Base-by-base conservation (phyloP, 1,140 invertebrate species). In the Camponotus vicinus region DNA sequence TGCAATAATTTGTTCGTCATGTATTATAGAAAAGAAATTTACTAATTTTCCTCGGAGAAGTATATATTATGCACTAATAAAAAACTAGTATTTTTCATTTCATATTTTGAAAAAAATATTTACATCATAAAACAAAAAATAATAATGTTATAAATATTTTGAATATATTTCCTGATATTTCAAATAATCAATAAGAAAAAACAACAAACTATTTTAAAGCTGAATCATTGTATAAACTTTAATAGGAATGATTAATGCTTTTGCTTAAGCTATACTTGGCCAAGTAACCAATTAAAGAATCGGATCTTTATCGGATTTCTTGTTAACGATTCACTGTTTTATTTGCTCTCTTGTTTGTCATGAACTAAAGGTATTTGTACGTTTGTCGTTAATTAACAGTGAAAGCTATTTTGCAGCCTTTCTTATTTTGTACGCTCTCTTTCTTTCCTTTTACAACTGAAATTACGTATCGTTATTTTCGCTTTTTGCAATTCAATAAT, bases 261-360 rank as follows among this genome's bases (percentile, higher is more conserved):
- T 67, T 45, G 27, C 37, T 52, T 55, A 34, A 70, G n/a, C 15
- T 18, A 15, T 52, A 80, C n/a, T 64, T 61, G 55, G 27, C 32
- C 69, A 34, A 61, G 55, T 61, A 73, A 73, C 37, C 69, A 73
- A 82, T 61, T 83, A 83, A 73, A 55, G 69, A 83, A 63, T 83
- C 57, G 69, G 52, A 61, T 49, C 69, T 61, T 82, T 61, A 75
- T 27, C 27, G 27, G 27, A 1, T 27, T 27, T 27, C 73, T 55
- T 18, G 40, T 70, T 40, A 27, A 55, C 18, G 5, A 57, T 82
- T 82, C 18, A 6, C 7, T 21, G 69, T 75, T 82, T 57, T 59
- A 59, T 61, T 71, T 55, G 52, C 27, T 18, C 32, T 4, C 49
- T 57, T 59, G 27, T 71, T n/a, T n/a, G 13, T 18, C 55, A 32